Evolutionary conservation across 37 sponge, comb jelly and placozoan species (phyloP), one percentile per base, ranked within the genome.

Genomic region (Ianthella basta): DNA sequence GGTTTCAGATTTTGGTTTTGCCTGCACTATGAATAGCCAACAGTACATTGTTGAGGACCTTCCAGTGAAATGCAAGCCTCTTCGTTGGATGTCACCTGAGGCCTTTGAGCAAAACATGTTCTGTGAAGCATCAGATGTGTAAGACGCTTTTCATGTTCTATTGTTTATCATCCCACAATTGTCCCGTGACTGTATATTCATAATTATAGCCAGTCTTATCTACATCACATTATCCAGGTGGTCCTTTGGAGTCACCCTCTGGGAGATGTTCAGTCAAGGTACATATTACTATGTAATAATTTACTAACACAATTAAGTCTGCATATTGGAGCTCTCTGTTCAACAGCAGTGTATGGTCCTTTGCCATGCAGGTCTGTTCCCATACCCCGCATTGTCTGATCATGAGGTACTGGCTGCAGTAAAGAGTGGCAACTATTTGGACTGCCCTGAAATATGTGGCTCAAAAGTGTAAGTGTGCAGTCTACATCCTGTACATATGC

Each of bases 241-340:
- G 78, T 75, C 78, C 14, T 75, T 75, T 75, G 78, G 78, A 20
- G 54, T 75, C 21, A 53, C 54, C 25, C 37, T 75, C 24, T 75
- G 78, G 78, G 78, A 75, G 54, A 38, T 75, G 12, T 75, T 75
- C 53, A 75, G 78, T 75, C 78, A 75, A 75, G 78, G 78, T 75
- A 41, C 4, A 14, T 32, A 44, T 23, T 4, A 20, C 33, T 35
- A 33, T 25, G 35, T 70, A 70, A 20, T 35, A 30, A 70, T 33
- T n/a, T n/a, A n/a, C n/a, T n/a, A n/a, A n/a, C n/a, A n/a, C n/a
- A n/a, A n/a, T n/a, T n/a, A n/a, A n/a, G n/a, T n/a, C n/a, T n/a
- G n/a, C n/a, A n/a, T n/a, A n/a, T n/a, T n/a, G n/a, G n/a, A n/a
- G n/a, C n/a, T n/a, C n/a, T n/a, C n/a, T n/a, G n/a, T n/a, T n/a